These are phyloP conservation scores for Athene noctua DNA, from an alignment of 2,113 vertebrate genomes.

Conservation along the genomic window DNA sequence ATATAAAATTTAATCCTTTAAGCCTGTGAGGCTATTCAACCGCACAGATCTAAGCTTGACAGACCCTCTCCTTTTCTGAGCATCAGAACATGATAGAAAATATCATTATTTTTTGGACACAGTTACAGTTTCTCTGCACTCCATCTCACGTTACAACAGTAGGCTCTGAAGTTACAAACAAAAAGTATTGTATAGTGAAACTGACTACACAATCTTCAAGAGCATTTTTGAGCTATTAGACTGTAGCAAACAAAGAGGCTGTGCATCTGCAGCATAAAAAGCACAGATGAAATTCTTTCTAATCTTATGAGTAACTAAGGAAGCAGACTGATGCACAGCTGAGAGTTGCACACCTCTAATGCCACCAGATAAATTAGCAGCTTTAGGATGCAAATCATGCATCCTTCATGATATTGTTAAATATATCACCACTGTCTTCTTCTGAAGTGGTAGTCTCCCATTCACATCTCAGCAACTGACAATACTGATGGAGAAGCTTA, in stretches of 20 bases:
- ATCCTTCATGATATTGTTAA: neutral
- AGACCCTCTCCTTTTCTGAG: neutral
- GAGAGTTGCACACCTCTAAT: neutral
- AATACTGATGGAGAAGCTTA: neutral
- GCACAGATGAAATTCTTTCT: neutral
- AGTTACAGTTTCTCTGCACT: neutral
- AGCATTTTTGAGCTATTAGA: neutral
- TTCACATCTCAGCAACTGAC: neutral
- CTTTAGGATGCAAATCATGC: neutral
- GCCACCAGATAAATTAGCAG: neutral
- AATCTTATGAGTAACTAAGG: neutral
- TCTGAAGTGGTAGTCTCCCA: neutral
- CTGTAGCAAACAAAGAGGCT: neutral
- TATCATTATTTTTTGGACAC: neutral
- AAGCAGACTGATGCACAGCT: neutral
- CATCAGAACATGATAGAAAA: neutral
- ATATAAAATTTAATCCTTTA: neutral
- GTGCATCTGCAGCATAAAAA: neutral
- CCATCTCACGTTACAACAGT: neutral
- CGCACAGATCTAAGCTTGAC: neutral
- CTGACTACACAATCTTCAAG: neutral
- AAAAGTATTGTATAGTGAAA: neutral
- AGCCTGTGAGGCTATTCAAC: neutral
- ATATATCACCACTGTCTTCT: neutral
- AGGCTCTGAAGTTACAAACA: neutral